A percentile compares a stretch with the other conserved stretches of the same genome.
Conservation (phyloP, 2,888 invertebrate genomes). For the Habroteleia sp. region DNA sequence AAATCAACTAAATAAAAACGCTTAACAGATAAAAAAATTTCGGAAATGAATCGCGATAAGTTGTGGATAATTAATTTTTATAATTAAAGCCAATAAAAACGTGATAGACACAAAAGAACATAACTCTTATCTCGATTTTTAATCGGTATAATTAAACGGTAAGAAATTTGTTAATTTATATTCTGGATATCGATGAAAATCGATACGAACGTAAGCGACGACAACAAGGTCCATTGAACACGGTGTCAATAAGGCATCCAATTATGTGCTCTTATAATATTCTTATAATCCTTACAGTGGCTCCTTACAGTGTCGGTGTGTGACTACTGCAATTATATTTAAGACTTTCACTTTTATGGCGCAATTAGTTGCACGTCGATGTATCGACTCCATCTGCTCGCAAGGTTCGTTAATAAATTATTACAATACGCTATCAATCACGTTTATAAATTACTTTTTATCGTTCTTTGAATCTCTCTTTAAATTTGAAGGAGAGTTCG, state of each 20-base stretch:
- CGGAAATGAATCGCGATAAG: background rate
- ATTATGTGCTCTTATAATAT: constrained; percentile 51
- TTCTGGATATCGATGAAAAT: constrained; percentile 43
- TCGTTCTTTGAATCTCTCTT: constrained; percentile 11
- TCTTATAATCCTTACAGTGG: constrained; percentile 6
- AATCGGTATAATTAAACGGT: constrained; percentile 20
- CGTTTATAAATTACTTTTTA: constrained; percentile 31
- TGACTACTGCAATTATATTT: constrained; percentile 64
- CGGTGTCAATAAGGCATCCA: constrained; percentile 56
- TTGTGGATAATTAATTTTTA: constrained; percentile 8
- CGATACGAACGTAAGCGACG: constrained; percentile 28
- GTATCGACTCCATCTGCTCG: constrained; percentile 47
- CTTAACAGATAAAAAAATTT: no score
- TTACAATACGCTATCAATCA: constrained; percentile 56
- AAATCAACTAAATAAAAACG: no score
- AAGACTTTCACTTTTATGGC: constrained; percentile 66
- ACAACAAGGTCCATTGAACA: constrained; percentile 42
- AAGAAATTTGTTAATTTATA: constrained; percentile 35
- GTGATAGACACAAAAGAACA: constrained; percentile 3
- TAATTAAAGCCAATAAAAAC: constrained; percentile 12
- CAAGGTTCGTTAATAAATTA: constrained; percentile 56
- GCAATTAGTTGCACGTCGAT: constrained; percentile 64
- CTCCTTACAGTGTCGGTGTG: constrained; percentile 50
- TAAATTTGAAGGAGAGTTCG: constrained; percentile 40
- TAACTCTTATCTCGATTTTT: constrained; percentile 15